Evolutionary conservation across 2,113 vertebrate genomes (phyloP).

Genomic region (Machaerirhynchus nigripectus): DNA sequence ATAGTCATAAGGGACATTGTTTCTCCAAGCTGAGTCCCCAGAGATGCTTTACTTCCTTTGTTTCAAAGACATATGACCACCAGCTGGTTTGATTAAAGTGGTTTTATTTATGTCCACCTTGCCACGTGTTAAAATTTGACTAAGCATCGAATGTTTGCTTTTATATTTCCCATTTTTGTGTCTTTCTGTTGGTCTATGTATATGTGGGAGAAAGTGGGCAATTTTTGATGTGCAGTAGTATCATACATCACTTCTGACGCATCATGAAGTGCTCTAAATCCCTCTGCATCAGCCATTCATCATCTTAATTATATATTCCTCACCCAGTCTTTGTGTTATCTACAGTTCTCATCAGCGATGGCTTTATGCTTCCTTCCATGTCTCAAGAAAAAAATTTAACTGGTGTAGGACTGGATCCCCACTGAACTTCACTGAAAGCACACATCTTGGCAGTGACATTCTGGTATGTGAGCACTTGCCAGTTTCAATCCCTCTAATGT

Average conservation of each 20-base stretch:
- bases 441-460: background rate
- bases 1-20: background rate
- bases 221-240: background rate
- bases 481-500: slow-evolving; percentile 6
- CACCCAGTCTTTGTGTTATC: background rate
- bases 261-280: background rate
- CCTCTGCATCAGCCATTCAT: background rate
- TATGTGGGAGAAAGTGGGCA: background rate
- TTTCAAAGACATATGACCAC: background rate
- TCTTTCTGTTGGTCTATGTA: background rate
- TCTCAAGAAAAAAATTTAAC: background rate
- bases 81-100: background rate
- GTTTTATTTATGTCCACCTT: background rate
- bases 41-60: background rate
- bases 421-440: background rate
- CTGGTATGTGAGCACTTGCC: background rate
- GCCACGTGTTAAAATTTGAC: background rate
- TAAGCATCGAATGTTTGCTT: background rate
- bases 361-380: background rate
- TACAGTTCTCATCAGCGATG: background rate
- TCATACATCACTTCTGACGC: background rate
- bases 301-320: background rate
- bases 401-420: background rate
- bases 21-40: background rate
- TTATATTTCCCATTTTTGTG: background rate